Base-by-base conservation (phyloP, 2,113 vertebrate genomes). In the Damaliscus lunatus region DNA sequence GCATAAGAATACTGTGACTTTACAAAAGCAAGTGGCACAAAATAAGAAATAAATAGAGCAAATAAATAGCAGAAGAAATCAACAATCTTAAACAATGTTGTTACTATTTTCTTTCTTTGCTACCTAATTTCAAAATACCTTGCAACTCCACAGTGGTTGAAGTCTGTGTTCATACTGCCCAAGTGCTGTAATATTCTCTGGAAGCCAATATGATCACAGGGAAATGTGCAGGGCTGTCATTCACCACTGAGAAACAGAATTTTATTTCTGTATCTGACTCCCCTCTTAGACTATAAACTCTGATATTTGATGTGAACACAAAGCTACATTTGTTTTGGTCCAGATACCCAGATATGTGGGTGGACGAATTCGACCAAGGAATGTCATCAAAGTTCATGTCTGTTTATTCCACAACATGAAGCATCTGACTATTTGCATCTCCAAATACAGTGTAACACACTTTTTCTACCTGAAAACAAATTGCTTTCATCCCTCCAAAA, bases 271-370 rank as follows among this genome's bases (percentile, higher is more conserved):
- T 83, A 10, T 94, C 80, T 55, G 81, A 74, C 81, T 97, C 15
- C 59, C 50, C 64, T 96, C 78, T 48, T 48, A 78, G 77, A 86
- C 85, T 88, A 50, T 64, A 96, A 93, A 57, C 55, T 67, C 71
- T 96, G 88, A 27, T 97, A 71, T 86, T 95, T 96, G 81, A 88
- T 62, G 81, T 84, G 14, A 98, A 78, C 86, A 98, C 97, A 98
- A 96, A 96, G 94, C 85, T 78, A 95, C 94, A 78, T 91, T 98
- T 98, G 92, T 98, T 94, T 64, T 57, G 33, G 40, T 88, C 81
- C 77, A 96, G 94, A 92, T 59, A 92, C 40, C 48, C 91, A 92
- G 84, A 92, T 96, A 82, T 15, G 94, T 97, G 95, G 84, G 92
- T 86, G n/a, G 97, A 90, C 16, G 55, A 50, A 64, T 92, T 97